Base-by-base conservation (phyloP, 1,140 invertebrate genomes). In the honey bee (Apis mellifera) region DNA sequence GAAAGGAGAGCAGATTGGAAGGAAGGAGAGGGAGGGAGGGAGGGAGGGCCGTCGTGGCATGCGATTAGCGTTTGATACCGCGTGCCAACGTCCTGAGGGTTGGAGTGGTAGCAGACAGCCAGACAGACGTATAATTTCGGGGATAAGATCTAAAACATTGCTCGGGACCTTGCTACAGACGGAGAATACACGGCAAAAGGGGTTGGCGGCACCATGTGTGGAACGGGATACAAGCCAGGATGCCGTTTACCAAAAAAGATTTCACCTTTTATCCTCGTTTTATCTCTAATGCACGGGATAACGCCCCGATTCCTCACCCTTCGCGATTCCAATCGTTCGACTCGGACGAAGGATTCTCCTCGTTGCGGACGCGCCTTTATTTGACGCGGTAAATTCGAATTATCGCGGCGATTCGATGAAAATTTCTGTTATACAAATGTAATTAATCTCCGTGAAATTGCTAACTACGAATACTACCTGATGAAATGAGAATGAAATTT, bases 81-180 rank as follows among this genome's bases (percentile, higher is more conserved):
- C 86, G 89, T 89, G 90, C 88, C 85, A 90, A 90, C 89, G 91
- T 91, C 89, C 88, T 90, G 87, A 90, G 90, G 83, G 84, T 81
- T 84, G 81, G 89, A 91, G 87, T 87, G 89, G 91, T 87, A 91
- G 88, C 87, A 88, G 90, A 90, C 89, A 86, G 86, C 85, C 86
- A 91, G 89, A 91, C 90, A 92, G 92, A 93, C 92, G 77, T 92
- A 93, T 92, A 93, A 93, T 93, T 92, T 92, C 85, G 86, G 76
- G 91, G 92, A 92, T 93, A 93, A 93, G 92, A 93, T 93, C 92
- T 92, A 90, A 91, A 89, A 89, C 89, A 90, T 90, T 89, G 84
- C 86, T 85, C 81, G 84, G 4, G 84, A 78, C 85, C 84, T 32
- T 85, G 87, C 88, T 89, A 90, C 91, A 92, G 90, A 91, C 91